Percentiles rank a stretch among this genome's conserved stretches.
Conservation (phyloP, 2,797 vertebrate species). For the Pampus argenteus region DNA sequence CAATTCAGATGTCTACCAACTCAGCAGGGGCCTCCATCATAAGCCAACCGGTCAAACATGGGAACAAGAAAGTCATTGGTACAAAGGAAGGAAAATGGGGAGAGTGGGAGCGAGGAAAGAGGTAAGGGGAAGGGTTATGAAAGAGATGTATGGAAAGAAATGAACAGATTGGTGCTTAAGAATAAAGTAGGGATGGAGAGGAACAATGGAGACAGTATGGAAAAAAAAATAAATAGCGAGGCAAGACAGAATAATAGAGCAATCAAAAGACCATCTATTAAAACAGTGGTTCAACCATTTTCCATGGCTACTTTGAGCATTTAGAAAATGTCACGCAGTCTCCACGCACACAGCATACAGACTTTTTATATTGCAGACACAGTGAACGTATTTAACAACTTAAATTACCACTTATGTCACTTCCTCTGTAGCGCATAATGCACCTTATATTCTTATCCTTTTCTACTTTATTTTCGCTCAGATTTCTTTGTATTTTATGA, state of each 20-base stretch:
- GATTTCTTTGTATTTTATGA: slow-evolving; percentile 4
- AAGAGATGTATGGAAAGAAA: slow-evolving; percentile 15
- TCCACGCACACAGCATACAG: background rate
- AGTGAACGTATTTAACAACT: slow-evolving; percentile 3
- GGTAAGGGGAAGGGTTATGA: slow-evolving; percentile 19
- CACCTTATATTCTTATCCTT: background rate
- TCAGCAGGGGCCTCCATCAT: slow-evolving; percentile 25
- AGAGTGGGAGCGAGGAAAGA: slow-evolving; percentile 5
- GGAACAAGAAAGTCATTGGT: slow-evolving; percentile 16
- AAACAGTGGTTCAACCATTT: slow-evolving; percentile 31
- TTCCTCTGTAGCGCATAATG: background rate
- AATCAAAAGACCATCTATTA: slow-evolving; percentile 13
- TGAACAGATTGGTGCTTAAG: slow-evolving; percentile 7
- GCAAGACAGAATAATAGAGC: slow-evolving; percentile 3
- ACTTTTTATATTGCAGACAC: background rate
- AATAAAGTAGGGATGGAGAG: slow-evolving; percentile 2
- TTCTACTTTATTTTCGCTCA: no score
- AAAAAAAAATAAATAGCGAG: slow-evolving; percentile 5
- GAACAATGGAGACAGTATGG: background rate
- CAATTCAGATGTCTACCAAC: slow-evolving; percentile 25
- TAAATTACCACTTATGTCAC: background rate
- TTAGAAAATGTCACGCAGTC: slow-evolving; percentile 19
- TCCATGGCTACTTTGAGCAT: slow-evolving; percentile 20
- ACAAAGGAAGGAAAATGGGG: slow-evolving; percentile 2
- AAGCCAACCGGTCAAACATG: slow-evolving; percentile 15